phyloP scores from a whole-genome alignment of 2,888 invertebrate genomes.

The Desoria tigrina region DNA sequence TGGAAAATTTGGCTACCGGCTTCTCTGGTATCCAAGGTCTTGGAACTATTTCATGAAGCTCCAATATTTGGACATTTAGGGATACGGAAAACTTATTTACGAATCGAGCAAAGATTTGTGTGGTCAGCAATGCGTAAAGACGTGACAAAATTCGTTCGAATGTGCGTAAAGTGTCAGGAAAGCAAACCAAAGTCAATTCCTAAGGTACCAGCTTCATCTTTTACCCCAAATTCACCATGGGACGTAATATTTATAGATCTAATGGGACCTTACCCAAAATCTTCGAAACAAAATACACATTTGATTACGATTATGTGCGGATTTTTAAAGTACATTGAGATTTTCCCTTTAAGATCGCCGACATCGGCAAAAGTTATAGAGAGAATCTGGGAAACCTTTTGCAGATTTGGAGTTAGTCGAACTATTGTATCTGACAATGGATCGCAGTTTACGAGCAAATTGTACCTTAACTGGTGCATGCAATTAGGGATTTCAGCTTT shows the following conservation, averaged over 20 bases:
- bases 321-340: conserved; percentile 31
- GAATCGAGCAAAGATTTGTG: conserved; percentile 30
- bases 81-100: conserved; percentile 30
- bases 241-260: conserved; percentile 27
- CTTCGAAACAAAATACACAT: conserved; percentile 19
- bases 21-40: conserved; percentile 6
- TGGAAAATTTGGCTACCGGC: conserved; percentile 35
- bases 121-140: conserved; percentile 37
- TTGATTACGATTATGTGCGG: conserved; percentile 25
- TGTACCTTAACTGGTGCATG: conserved; percentile 23
- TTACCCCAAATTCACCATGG: conserved; percentile 21
- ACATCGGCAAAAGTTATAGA: conserved; percentile 18
- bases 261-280: conserved; percentile 39
- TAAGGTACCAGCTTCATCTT: conserved; percentile 9
- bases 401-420: conserved; percentile 26
- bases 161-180: conserved; percentile 32
- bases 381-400: conserved; percentile 23
- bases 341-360: conserved; percentile 24
- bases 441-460: conserved; percentile 23
- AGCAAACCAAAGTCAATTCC: conserved; percentile 21
- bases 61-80: conserved; percentile 38
- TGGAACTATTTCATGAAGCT: conserved; percentile 27
- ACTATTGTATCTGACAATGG: conserved; percentile 29
- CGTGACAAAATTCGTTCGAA: conserved; percentile 23
- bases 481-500: conserved; percentile 20